Base-by-base conservation (phyloP, 1,140 invertebrate species). In the Achatina immaculata region DNA sequence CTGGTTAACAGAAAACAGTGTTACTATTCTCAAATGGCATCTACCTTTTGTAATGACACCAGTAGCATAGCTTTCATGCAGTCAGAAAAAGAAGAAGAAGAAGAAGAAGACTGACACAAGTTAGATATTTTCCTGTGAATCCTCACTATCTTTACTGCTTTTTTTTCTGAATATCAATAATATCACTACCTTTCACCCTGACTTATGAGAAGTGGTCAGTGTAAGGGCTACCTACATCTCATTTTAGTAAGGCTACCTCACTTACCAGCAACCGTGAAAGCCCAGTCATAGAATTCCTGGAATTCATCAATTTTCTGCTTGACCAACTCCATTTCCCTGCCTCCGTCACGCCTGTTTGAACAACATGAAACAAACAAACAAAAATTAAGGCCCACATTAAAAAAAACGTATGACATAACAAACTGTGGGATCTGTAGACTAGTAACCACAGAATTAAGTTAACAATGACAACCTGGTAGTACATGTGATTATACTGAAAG, bases 201-300 rank as follows among this genome's bases (percentile, higher is more conserved):
- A 14, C 24, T 51, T 14, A 14, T 51, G 11, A n/a, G n/a, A n/a
- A n/a, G n/a, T n/a, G n/a, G n/a, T n/a, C n/a, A n/a, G n/a, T n/a
- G n/a, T n/a, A n/a, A n/a, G n/a, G n/a, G n/a, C n/a, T n/a, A n/a
- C n/a, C n/a, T n/a, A n/a, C n/a, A n/a, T n/a, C n/a, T n/a, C n/a
- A n/a, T n/a, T n/a, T n/a, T n/a, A n/a, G n/a, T n/a, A n/a, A 14
- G 6, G 38, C 16, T 6, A 68, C 3, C n/a, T 2, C 14, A 48
- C 81, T 78, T 73, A 89, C 87, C 87, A 85, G 87, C 83, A 28
- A 83, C 69, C 21, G 81, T 78, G 21, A 86, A 81, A 74, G 86
- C 86, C 86, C 87, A 86, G n/a, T 84, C 74, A 68, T 87, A 88
- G 81, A 88, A 88, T 45, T 86, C 78, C 66, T 83, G 83, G 43